phyloP scores from a whole-genome alignment of 2,797 vertebrate species.

The Taenioides sp. region DNA sequence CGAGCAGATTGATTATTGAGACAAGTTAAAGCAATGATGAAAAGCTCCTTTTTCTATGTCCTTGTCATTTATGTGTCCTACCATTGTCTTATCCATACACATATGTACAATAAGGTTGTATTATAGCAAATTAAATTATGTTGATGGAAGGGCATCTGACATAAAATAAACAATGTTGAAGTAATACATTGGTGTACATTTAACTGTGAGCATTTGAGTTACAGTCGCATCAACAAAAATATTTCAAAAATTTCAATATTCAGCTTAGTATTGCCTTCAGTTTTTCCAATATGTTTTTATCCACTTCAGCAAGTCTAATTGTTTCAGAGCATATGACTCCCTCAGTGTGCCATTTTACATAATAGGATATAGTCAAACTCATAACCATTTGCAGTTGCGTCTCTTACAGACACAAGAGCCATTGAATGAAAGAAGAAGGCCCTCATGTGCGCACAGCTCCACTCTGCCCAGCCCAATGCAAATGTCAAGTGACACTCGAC shows the following conservation, averaged over 20 bases:
- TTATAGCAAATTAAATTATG: neutral
- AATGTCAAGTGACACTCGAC: constrained; percentile 82
- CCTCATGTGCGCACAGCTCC: constrained; percentile 32
- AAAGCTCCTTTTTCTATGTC: constrained; percentile 62
- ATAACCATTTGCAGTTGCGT: constrained; percentile 27
- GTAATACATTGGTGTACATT: neutral
- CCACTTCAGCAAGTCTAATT: neutral
- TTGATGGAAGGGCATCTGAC: neutral
- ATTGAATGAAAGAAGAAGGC: constrained; percentile 62
- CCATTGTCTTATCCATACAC: constrained; percentile 4
- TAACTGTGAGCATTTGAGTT: neutral
- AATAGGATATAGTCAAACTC: constrained; percentile 27
- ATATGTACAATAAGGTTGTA: neutral
- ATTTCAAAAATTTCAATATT: neutral
- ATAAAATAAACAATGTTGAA: neutral
- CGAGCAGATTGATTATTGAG: constrained; percentile 81
- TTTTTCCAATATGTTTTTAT: neutral
- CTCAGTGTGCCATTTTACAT: neutral
- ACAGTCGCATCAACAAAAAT: neutral
- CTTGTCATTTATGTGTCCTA: constrained; percentile 63
- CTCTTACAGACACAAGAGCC: constrained; percentile 52
- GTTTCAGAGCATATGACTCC: neutral
- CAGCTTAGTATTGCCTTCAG: neutral
- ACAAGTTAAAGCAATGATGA: constrained; percentile 71
- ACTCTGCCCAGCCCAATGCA: constrained; percentile 66